Base-by-base conservation (phyloP, 2,888 invertebrate genomes). In the Ochropleura leucogaster region DNA sequence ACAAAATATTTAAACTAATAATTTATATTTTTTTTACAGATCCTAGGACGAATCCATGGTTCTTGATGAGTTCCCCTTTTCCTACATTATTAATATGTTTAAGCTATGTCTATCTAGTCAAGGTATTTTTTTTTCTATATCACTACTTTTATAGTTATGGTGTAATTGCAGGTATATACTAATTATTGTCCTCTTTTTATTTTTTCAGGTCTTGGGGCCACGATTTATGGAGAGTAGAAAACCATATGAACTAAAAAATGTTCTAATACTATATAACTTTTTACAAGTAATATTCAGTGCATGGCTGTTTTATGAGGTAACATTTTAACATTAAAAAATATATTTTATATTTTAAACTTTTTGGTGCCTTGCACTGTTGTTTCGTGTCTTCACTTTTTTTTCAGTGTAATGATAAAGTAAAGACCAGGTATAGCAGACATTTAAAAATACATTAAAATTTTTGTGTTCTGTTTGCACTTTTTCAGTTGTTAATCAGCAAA, bases 241-340 rank as follows among this genome's bases (percentile, higher is more conserved):
- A 96, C 99, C 99, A 84, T 97, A 98, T 95, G 98, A 98, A 93
- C 95, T 98, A 92, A 97, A 98, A 93, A 97, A 98, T 92, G 93
- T 98, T 88, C 97, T 99, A 95, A 97, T 98, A 96, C 93, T 97
- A 85, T 99, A 98, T 96, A 99, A 99, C 96, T 97, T 99, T 92
- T 96, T 97, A 92, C 99, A 99, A 98, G 98, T 99, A 89, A 89
- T 98, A 89, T 98, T 99, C 96, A 99, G 99, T 91, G 97, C 98
- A 88, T 99, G 98, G 98, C 97, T 99, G 88, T 99, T 99, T 95
- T 98, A 98, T 95, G 98, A 99, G 98, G 99, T 99, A 97, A 97
- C 30, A 72, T 79, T 80, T 77, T 63, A 8, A 46, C 16, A 80
- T 59, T 57, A 53, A 20, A 42, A 64, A 53, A 40, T 14, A 9